Percentiles rank a stretch among this genome's conserved stretches.
These are phyloP conservation scores for Australoheros scitulus DNA, from an alignment of 2,113 vertebrate species.

Conservation along the genomic window DNA sequence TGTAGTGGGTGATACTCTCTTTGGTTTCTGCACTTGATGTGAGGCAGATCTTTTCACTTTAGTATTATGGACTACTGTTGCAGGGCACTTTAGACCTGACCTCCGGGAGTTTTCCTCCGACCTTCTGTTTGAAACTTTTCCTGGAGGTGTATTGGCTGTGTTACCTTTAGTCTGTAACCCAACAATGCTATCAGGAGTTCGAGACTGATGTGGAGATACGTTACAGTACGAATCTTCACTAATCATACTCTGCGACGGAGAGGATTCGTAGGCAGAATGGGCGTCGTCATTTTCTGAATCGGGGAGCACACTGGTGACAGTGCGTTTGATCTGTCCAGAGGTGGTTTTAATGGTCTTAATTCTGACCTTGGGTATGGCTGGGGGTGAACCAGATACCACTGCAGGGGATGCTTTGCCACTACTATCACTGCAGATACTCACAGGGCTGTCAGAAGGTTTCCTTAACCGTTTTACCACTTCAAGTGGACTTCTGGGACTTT, in stretches of 20 bases:
- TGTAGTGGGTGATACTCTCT: constrained; percentile 57
- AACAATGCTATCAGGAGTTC: constrained; percentile 61
- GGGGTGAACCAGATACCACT: constrained; percentile 86
- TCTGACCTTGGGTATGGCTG: constrained; percentile 93
- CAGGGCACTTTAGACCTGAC: constrained; percentile 25
- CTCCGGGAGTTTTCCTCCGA: constrained; percentile 48
- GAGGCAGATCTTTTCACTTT: constrained; percentile 67
- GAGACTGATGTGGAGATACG: constrained; percentile 55
- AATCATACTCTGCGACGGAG: constrained; percentile 80
- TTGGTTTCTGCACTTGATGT: constrained; percentile 70
- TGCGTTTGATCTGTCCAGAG: constrained; percentile 94
- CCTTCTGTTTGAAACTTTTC: constrained; percentile 66
- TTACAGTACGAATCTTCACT: constrained; percentile 81
- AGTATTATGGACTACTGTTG: constrained; percentile 62
- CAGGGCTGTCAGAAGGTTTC: constrained; percentile 91
- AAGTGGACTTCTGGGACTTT: constrained; percentile 91
- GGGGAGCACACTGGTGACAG: constrained; percentile 91
- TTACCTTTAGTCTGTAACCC: constrained; percentile 58
- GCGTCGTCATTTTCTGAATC: constrained; percentile 88
- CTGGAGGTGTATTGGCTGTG: constrained; percentile 40
- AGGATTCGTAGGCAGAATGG: constrained; percentile 85
- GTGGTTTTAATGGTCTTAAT: constrained; percentile 98
- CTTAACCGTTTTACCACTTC: constrained; percentile 85
- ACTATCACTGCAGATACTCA: constrained; percentile 91
- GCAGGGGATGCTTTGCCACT: constrained; percentile 91